These are phyloP conservation scores for Vandiemenella viatica DNA, from an alignment of 2,888 invertebrate genomes.

Conservation along the genomic window DNA sequence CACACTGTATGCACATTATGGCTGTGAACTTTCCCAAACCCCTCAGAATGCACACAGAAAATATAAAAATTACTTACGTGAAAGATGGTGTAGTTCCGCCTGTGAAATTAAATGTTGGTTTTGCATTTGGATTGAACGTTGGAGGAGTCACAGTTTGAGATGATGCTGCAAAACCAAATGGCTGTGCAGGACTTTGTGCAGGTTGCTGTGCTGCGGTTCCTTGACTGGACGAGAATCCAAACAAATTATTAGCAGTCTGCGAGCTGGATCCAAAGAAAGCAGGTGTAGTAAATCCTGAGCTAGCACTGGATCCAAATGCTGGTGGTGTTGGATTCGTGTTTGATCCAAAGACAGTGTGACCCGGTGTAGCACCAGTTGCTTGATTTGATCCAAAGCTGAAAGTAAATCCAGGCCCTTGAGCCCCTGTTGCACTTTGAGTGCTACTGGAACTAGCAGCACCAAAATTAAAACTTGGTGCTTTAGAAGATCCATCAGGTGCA, in stretches of 20 bases:
- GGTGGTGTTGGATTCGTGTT: conserved; percentile 2
- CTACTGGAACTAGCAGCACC: not conserved
- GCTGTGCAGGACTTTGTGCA: not conserved
- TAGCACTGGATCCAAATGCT: not conserved
- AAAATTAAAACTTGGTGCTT: not conserved
- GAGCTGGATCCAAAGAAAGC: conserved; percentile 9
- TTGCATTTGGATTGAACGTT: conserved; percentile 30
- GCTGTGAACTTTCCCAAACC: too few relatives aligned
- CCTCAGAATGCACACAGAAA: not conserved
- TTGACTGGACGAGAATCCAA: conserved; percentile 4
- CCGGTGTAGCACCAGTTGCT: not conserved
- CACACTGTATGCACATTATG: too few relatives aligned
- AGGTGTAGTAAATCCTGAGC: conserved; percentile 1
- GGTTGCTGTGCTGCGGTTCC: not conserved
- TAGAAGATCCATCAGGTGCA: not conserved
- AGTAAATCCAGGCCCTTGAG: not conserved
- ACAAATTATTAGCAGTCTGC: conserved; percentile 2
- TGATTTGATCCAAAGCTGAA: not conserved
- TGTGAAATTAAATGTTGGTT: conserved; percentile 35
- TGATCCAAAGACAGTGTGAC: not conserved
- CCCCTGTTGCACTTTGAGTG: not conserved
- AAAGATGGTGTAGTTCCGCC: conserved; percentile 30
- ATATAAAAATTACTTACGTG: conserved; percentile 28
- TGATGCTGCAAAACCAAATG: conserved; percentile 2
- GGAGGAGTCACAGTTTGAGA: conserved; percentile 7